Percentiles rank a stretch among this genome's conserved stretches.
These are phyloP conservation scores for Tragelaphus buxtoni DNA, from an alignment of 2,113 vertebrate genomes.

Conservation along the genomic window DNA sequence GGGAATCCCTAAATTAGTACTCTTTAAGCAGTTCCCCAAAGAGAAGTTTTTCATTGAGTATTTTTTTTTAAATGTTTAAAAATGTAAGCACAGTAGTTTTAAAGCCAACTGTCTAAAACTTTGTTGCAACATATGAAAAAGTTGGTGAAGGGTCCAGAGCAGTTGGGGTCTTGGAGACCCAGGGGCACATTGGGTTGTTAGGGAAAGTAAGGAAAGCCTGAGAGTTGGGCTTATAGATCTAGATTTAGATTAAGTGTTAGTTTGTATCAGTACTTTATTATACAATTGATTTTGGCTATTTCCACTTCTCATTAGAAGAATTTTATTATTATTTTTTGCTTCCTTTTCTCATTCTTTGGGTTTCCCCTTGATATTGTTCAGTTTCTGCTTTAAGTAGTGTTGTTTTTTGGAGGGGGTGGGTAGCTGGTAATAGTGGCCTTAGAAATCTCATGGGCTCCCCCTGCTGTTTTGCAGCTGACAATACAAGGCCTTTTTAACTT, in stretches of 20 bases:
- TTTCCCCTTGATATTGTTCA: not conserved
- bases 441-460: constrained; percentile 64
- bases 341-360: not conserved
- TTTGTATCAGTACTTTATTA: not conserved
- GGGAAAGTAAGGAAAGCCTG: not conserved
- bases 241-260: not conserved
- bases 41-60: not conserved
- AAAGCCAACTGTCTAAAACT: not conserved
- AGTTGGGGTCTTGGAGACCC: not conserved
- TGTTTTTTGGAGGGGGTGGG: not conserved
- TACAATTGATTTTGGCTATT: not conserved
- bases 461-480: constrained; percentile 48
- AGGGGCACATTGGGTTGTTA: not conserved
- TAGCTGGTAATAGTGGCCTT: not conserved
- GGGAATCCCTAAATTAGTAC: not conserved
- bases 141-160: not conserved
- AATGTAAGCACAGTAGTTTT: not conserved
- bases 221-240: not conserved
- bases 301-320: not conserved
- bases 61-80: not conserved
- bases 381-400: not conserved
- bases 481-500: not conserved
- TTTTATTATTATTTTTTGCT: not conserved
- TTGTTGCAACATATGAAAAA: not conserved
- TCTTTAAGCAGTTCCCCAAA: not conserved